A percentile compares a stretch with the other conserved stretches of the same genome.
Conservation (phyloP, 2,113 vertebrate genomes). For the Mus pahari region DNA sequence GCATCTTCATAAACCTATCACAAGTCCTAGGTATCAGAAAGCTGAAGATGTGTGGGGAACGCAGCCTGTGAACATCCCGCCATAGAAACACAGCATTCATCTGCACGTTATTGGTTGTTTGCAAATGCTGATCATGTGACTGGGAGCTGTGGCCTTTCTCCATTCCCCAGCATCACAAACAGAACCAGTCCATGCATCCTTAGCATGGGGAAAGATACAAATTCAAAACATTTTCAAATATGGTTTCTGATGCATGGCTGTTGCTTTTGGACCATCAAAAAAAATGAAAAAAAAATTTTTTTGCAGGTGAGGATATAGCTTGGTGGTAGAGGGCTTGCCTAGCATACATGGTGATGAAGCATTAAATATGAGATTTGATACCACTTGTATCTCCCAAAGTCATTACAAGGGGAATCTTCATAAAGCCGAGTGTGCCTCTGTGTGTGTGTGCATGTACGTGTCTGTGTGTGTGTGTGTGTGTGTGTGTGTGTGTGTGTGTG, state of each 20-base stretch:
- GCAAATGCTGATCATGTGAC: background rate
- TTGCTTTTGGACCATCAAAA: background rate
- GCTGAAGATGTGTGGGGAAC: background rate
- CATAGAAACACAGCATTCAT: background rate
- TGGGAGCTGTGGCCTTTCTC: background rate
- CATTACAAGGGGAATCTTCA: background rate
- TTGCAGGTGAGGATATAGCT: background rate
- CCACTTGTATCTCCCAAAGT: background rate
- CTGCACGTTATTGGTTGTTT: background rate
- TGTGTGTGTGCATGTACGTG: no score
- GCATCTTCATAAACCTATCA: background rate
- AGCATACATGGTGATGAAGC: background rate
- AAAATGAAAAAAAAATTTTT: background rate
- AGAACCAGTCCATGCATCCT: background rate
- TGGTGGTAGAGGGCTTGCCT: no score
- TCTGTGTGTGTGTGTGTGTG: no score
- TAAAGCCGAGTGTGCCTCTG: background rate
- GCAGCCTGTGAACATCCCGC: background rate
- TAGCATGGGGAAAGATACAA: background rate
- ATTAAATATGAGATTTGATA: no score
- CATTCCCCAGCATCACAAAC: background rate
- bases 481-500: background rate
- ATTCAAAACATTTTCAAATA: background rate
- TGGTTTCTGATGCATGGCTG: background rate
- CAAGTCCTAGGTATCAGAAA: background rate